Conservation (phyloP, 2,113 vertebrate genomes). For the Motacilla alba region DNA sequence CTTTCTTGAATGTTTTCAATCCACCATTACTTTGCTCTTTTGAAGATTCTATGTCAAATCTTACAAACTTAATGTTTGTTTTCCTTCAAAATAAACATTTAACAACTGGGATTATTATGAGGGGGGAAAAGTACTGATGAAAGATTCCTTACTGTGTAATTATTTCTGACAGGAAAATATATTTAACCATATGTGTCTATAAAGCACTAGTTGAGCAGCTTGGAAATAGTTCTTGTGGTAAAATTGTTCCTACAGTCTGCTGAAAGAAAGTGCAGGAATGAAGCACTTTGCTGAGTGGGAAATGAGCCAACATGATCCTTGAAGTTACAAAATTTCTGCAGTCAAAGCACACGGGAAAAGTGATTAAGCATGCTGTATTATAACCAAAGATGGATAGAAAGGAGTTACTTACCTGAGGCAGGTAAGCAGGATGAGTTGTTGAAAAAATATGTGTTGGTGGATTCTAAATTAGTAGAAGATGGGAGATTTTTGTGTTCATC, state of each 20-base stretch:
- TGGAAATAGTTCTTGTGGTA: not conserved
- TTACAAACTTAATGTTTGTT: not conserved
- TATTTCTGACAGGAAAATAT: not conserved
- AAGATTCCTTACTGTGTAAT: not conserved
- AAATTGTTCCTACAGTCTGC: not conserved
- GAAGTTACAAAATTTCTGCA: not conserved
- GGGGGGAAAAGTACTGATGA: fast-evolving
- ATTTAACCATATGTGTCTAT: not conserved
- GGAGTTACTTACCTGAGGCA: not conserved
- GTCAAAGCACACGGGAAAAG: not conserved
- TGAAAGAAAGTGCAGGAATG: not conserved
- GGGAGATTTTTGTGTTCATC: not conserved
- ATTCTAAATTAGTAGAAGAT: not conserved
- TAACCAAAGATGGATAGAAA: not conserved
- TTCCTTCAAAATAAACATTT: not conserved
- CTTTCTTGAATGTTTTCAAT: not conserved
- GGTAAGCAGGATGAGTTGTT: not conserved
- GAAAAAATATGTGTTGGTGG: not conserved
- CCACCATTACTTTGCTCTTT: not conserved
- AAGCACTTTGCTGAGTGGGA: not conserved
- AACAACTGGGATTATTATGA: not conserved
- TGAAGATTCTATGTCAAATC: not conserved
- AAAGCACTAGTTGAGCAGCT: not conserved
- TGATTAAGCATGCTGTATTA: not conserved
- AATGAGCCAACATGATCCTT: not conserved